Evolutionary conservation across 2,888 invertebrate species (phyloP).

Genomic region (Hipparchia sbordonii): DNA sequence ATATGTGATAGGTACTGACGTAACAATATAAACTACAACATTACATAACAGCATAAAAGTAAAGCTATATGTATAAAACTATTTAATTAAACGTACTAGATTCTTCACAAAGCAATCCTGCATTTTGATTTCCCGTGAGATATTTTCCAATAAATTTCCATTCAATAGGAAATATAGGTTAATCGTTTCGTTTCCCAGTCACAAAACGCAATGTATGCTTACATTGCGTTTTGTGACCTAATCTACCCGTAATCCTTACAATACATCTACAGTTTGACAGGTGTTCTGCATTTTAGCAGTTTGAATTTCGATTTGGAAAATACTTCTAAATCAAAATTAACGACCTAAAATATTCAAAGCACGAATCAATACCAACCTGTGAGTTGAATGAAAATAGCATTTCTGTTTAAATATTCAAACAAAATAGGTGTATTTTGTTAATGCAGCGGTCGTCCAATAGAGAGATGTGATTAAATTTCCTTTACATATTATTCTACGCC

Average conservation of each 20-base stretch:
- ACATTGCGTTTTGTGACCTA: too few species aligned
- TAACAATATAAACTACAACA: too few species aligned
- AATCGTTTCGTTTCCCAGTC: background rate
- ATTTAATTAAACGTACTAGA: background rate
- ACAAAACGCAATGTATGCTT: background rate
- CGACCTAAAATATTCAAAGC: constrained; percentile 27
- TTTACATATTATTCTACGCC: too few species aligned
- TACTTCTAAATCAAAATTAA: background rate
- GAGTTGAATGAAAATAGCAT: constrained; percentile 24
- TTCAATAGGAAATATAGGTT: background rate
- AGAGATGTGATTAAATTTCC: too few species aligned
- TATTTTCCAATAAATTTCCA: background rate
- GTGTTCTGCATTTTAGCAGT: background rate
- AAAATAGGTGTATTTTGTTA: constrained; percentile 19
- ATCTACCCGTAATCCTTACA: background rate
- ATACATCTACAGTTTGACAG: background rate
- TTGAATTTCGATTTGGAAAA: background rate
- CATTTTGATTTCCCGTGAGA: background rate
- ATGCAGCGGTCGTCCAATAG: constrained; percentile 15
- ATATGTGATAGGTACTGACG: too few species aligned
- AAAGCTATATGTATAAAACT: background rate
- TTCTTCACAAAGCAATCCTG: background rate
- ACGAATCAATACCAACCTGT: background rate
- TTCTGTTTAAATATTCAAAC: constrained; percentile 31
- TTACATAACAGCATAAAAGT: background rate